Conservation (phyloP, 2,113 vertebrate genomes). For the Labrus mixtus region DNA sequence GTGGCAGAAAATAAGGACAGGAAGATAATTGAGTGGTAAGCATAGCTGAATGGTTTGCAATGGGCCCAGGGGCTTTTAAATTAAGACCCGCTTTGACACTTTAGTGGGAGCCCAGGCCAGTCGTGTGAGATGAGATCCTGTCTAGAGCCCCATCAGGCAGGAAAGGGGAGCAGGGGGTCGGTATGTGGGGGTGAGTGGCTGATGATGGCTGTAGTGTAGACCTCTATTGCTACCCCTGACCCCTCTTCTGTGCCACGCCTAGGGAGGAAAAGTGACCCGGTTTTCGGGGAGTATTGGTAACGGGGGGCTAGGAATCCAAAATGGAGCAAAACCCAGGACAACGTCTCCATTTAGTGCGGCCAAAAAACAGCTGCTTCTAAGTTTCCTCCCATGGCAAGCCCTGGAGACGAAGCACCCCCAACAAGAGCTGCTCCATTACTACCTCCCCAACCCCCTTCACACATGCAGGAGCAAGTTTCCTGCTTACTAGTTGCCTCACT, state of each 20-base stretch:
- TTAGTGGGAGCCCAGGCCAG: constrained; percentile 56
- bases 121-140: constrained; percentile 73
- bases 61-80: constrained; percentile 75
- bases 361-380: constrained; percentile 80
- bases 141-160: constrained; percentile 66
- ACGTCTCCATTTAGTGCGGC: constrained; percentile 78
- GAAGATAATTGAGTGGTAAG: constrained; percentile 81
- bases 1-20: constrained; percentile 58
- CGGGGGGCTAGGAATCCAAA: constrained; percentile 41
- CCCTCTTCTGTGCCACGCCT: constrained; percentile 17
- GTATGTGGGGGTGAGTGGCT: constrained; percentile 51
- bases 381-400: constrained; percentile 57
- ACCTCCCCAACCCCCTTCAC: background rate
- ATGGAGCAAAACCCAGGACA: constrained; percentile 58
- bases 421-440: constrained; percentile 27
- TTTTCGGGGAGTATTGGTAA: constrained; percentile 36
- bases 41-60: constrained; percentile 68
- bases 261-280: constrained; percentile 41
- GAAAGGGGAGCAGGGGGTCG: constrained; percentile 54
- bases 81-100: constrained; percentile 79
- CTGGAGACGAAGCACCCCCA: constrained; percentile 43
- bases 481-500: background rate
- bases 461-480: background rate
- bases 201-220: constrained; percentile 62
- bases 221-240: constrained; percentile 1